A percentile compares a stretch with the other conserved stretches of the same genome.
Conservation (phyloP, 2,797 vertebrate species). For the Arremon aurantiirostris region DNA sequence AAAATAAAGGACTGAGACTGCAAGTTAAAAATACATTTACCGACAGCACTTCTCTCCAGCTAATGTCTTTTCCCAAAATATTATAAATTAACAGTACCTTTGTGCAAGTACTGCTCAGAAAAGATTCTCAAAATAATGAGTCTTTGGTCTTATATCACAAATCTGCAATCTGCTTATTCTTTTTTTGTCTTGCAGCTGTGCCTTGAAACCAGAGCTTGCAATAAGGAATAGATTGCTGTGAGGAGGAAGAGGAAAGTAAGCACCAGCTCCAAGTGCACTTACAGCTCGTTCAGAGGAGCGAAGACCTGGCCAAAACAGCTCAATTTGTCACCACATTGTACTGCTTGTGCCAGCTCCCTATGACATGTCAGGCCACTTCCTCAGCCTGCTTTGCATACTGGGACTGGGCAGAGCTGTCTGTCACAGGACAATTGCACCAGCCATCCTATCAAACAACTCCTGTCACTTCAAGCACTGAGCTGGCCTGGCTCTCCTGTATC, state of each 20-base stretch:
- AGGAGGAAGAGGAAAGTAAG: background rate
- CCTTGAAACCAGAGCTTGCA: background rate
- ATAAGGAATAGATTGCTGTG: background rate
- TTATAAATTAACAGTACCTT: background rate
- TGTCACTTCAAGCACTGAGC: fast-evolving
- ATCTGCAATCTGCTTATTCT: background rate
- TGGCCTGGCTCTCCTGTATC: background rate
- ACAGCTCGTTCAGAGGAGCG: background rate
- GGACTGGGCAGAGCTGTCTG: background rate
- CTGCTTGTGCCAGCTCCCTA: fast-evolving
- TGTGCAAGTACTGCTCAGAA: background rate
- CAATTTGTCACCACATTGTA: background rate
- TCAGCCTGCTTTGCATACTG: background rate
- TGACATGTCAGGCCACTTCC: background rate
- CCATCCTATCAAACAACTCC: background rate
- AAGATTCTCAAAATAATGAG: background rate
- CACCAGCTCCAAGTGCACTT: fast-evolving
- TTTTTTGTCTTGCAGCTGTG: background rate
- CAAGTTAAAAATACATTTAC: background rate
- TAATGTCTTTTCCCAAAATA: background rate
- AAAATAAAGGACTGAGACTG: background rate
- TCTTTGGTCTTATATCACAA: background rate
- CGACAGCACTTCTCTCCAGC: background rate
- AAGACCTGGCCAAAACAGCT: background rate
- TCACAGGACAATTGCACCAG: background rate